These are phyloP conservation scores for Sesia apiformis DNA, from an alignment of 2,888 invertebrate genomes.

Conservation along the genomic window DNA sequence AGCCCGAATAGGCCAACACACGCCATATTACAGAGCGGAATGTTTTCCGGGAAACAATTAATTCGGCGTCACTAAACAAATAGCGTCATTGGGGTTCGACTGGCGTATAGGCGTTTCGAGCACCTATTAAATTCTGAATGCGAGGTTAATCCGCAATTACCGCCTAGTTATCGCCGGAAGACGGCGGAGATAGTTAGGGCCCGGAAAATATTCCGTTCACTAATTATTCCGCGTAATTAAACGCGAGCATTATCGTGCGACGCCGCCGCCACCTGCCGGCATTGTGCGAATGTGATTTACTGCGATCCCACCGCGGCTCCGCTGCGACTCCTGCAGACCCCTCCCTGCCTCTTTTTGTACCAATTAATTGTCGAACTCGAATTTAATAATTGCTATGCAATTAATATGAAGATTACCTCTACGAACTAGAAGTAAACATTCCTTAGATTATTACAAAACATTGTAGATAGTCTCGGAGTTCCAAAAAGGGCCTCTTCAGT, in stretches of 20 bases:
- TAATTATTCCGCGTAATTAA: constrained; percentile 76
- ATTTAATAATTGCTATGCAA: constrained; percentile 68
- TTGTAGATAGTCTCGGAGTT: no score
- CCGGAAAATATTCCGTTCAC: constrained; percentile 74
- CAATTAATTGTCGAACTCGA: constrained; percentile 70
- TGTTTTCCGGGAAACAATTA: constrained; percentile 57
- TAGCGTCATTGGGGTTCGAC: constrained; percentile 54
- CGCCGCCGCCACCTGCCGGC: constrained; percentile 71
- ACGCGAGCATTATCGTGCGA: constrained; percentile 69
- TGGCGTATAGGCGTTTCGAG: constrained; percentile 30
- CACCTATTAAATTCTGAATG: constrained; percentile 70
- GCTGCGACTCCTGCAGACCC: constrained; percentile 56
- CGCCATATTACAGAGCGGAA: constrained; percentile 11
- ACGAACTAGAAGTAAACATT: no score
- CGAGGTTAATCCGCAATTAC: constrained; percentile 72
- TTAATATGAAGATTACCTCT: constrained; percentile 44
- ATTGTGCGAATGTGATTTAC: constrained; percentile 71
- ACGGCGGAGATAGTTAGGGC: constrained; percentile 72
- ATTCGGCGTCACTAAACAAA: constrained; percentile 59
- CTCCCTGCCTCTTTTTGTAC: constrained; percentile 66
- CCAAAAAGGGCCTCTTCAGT: no score
- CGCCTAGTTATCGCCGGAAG: constrained; percentile 74
- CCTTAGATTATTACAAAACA: no score
- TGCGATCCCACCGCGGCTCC: constrained; percentile 63
- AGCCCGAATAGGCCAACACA: background rate